These are phyloP conservation scores for Onychomys torridus DNA, from an alignment of 2,797 vertebrate species.

Conservation along the genomic window DNA sequence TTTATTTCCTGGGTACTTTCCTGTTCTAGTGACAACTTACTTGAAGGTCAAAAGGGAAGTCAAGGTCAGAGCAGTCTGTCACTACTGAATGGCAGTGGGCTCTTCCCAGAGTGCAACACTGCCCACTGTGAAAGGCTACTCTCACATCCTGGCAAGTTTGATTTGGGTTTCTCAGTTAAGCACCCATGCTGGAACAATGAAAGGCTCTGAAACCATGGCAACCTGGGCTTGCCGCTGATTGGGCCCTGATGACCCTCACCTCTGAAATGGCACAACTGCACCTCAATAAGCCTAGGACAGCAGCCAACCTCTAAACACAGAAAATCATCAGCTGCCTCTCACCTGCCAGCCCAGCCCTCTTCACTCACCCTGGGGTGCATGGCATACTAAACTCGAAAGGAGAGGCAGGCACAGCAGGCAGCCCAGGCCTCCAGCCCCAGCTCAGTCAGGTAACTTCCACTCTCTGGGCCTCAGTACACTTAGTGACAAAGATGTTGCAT, in stretches of 20 bases:
- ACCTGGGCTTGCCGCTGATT: not conserved
- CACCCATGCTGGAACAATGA: rapidly evolving
- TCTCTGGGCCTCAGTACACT: not conserved
- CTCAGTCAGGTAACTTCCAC: not conserved
- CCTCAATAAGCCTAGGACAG: not conserved
- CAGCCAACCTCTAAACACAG: not conserved
- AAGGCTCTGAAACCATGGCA: not conserved
- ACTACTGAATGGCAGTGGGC: not conserved
- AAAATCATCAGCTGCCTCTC: not conserved
- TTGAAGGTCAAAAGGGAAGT: constrained; percentile 49
- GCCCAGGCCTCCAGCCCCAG: not conserved
- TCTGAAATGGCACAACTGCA: not conserved
- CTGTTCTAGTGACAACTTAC: not conserved
- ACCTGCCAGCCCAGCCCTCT: not conserved
- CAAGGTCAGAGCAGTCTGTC: not conserved
- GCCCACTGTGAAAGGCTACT: not conserved
- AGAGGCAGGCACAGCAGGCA: not conserved
- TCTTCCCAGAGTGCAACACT: not conserved
- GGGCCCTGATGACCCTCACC: not conserved
- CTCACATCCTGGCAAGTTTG: not conserved
- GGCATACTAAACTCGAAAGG: not conserved
- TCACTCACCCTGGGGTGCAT: not conserved
- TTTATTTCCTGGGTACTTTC: not conserved
- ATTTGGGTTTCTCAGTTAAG: too few species aligned
- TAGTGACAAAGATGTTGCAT: not conserved